phyloP scores from a whole-genome alignment of 1,140 invertebrate species.

The Sinella curviseta region DNA sequence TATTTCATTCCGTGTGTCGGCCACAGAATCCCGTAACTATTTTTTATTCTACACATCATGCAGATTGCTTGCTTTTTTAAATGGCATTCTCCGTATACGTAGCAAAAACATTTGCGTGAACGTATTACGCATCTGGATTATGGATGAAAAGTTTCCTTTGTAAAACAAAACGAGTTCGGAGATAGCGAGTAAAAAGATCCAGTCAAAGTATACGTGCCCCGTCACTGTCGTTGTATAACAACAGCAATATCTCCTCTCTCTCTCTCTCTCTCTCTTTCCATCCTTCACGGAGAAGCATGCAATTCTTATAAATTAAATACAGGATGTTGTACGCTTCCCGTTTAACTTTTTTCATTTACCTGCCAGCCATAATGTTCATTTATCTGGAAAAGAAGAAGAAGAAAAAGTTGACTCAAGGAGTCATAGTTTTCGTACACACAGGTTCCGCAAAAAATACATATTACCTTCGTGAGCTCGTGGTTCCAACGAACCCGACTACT shows the following conservation, averaged over 20 bases:
- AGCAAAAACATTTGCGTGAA: too few relatives aligned
- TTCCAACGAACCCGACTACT: too few relatives aligned
- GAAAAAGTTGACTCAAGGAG: background rate
- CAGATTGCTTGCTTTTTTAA: background rate
- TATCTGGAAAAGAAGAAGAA: background rate
- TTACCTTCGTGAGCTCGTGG: background rate
- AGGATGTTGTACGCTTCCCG: background rate
- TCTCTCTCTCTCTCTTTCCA: too few relatives aligned
- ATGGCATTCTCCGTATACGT: too few relatives aligned
- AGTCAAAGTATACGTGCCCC: too few relatives aligned
- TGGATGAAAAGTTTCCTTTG: too few relatives aligned
- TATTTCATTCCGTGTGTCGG: background rate
- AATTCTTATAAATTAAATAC: constrained; percentile 2
- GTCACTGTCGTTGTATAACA: too few relatives aligned
- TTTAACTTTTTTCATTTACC: constrained; percentile 22
- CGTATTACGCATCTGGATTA: too few relatives aligned
- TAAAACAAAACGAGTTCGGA: too few relatives aligned
- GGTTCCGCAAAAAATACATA: background rate
- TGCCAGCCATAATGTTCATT: constrained; percentile 3
- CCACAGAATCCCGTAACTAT: background rate
- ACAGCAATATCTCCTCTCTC: too few relatives aligned
- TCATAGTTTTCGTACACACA: background rate
- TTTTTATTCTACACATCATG: background rate
- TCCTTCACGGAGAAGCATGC: too few relatives aligned
- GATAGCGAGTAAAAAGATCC: too few relatives aligned